A percentile compares a stretch with the other conserved stretches of the same genome.
Evolutionary conservation across 2,888 invertebrate species (phyloP).

Genomic region (Leptopilina syphax): DNA sequence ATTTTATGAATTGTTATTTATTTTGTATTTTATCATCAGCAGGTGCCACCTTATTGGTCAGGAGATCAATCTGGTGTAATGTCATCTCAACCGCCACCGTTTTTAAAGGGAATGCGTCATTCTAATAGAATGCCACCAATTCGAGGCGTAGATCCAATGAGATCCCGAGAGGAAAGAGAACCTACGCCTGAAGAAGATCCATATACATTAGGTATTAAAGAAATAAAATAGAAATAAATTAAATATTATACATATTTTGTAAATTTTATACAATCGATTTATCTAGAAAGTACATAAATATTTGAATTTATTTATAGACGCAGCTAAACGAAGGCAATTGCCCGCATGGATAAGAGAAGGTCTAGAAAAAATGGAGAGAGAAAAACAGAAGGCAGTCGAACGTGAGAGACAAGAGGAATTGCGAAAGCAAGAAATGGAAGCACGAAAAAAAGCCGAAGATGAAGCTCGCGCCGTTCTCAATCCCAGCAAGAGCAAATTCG

Average conservation of each 20-base stretch:
- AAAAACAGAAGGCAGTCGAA: slow-evolving; percentile 92
- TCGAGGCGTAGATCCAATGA: slow-evolving; percentile 64
- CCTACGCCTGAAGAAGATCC: slow-evolving; percentile 74
- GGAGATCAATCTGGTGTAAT: slow-evolving; percentile 65
- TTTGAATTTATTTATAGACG: slow-evolving; percentile 79
- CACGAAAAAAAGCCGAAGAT: slow-evolving; percentile 79
- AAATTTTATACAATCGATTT: no score
- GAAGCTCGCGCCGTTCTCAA: slow-evolving; percentile 77
- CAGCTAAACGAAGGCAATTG: slow-evolving; percentile 90
- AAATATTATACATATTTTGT: not conserved
- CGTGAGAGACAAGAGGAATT: slow-evolving; percentile 84
- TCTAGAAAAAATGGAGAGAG: slow-evolving; percentile 97
- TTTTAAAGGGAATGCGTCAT: slow-evolving; percentile 72
- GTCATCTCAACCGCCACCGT: slow-evolving; percentile 67
- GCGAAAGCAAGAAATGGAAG: slow-evolving; percentile 80
- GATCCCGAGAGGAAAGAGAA: slow-evolving; percentile 71
- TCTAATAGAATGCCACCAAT: slow-evolving; percentile 67
- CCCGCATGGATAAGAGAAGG: slow-evolving; percentile 99
- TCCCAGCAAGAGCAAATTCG: slow-evolving; percentile 81
- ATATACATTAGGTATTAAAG: slow-evolving; percentile 67
- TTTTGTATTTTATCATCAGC: slow-evolving; percentile 45
- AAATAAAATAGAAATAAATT: no score
- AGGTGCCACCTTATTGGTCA: slow-evolving; percentile 70
- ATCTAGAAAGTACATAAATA: no score
- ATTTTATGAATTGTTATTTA: no score